phyloP scores from a whole-genome alignment of 2,797 vertebrate species.

The Argentina silus region DNA sequence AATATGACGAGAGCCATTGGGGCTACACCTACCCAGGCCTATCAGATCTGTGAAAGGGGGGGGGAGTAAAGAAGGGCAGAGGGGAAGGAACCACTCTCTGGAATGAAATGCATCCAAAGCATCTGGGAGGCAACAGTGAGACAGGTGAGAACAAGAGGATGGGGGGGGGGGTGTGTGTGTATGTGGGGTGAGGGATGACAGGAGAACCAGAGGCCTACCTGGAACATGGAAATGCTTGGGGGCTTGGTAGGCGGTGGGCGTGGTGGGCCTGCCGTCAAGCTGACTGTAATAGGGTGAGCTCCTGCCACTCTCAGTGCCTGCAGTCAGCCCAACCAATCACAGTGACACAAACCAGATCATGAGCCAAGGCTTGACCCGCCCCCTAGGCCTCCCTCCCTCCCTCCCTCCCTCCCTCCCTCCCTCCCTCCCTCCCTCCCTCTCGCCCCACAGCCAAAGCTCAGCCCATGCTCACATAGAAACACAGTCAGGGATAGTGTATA shows the following conservation, averaged over 20 bases:
- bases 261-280: conserved; percentile 89
- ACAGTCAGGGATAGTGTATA: neutral
- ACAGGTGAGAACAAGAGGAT: conserved; percentile 6
- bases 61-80: too few species aligned
- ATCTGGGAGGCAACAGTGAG: too few species aligned
- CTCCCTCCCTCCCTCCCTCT: neutral
- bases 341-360: conserved; percentile 68
- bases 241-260: conserved; percentile 87
- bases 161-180: conserved; percentile 37
- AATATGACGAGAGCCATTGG: too few species aligned
- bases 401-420: neutral
- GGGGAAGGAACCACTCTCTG: too few species aligned
- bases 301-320: conserved; percentile 94
- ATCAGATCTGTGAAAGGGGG: too few species aligned
- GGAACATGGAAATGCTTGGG: conserved; percentile 98
- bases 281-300: conserved; percentile 95
- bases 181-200: conserved; percentile 25
- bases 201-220: conserved; percentile 82
- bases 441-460: conserved; percentile 5
- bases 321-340: conserved; percentile 68
- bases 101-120: too few species aligned
- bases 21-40: too few species aligned
- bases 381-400: neutral
- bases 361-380: conserved; percentile 44
- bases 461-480: conserved; percentile 28